Conservation (phyloP, 2,113 vertebrate genomes). For the Prochilodus magdalenae region DNA sequence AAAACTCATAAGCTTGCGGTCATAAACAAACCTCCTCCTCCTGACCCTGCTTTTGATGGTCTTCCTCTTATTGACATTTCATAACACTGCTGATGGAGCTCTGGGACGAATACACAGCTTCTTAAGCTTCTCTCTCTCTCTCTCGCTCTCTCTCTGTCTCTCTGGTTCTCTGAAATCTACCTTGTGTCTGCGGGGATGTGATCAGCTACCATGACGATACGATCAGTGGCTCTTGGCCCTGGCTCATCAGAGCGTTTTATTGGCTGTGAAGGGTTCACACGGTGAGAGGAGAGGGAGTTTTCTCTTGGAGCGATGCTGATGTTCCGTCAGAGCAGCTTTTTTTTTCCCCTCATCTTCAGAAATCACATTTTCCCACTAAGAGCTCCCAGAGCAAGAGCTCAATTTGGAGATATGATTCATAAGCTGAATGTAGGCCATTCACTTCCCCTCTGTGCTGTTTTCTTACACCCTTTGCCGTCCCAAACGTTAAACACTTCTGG, state of each 20-base stretch:
- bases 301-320: constrained; percentile 19
- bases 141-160: neutral
- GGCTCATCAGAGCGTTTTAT: constrained; percentile 44
- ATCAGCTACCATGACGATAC: constrained; percentile 59
- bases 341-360: neutral
- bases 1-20: constrained; percentile 34
- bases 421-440: constrained; percentile 56
- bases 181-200: constrained; percentile 51
- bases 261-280: constrained; percentile 26
- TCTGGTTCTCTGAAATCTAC: constrained; percentile 1
- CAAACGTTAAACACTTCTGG: constrained; percentile 69
- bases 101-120: neutral
- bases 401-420: constrained; percentile 65
- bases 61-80: constrained; percentile 19
- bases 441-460: constrained; percentile 46
- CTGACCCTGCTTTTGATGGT: constrained; percentile 14
- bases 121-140: neutral
- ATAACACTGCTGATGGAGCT: neutral
- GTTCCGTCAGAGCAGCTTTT: constrained; percentile 24
- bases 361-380: constrained; percentile 14
- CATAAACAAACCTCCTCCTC: constrained; percentile 22
- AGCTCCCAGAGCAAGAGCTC: constrained; percentile 48
- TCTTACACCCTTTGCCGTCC: constrained; percentile 39
- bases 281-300: constrained; percentile 34
- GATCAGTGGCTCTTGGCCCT: constrained; percentile 54